Percentiles rank a stretch among this genome's conserved stretches.
Conservation (phyloP, 2,888 invertebrate species). For the Auanema freiburgensis region DNA sequence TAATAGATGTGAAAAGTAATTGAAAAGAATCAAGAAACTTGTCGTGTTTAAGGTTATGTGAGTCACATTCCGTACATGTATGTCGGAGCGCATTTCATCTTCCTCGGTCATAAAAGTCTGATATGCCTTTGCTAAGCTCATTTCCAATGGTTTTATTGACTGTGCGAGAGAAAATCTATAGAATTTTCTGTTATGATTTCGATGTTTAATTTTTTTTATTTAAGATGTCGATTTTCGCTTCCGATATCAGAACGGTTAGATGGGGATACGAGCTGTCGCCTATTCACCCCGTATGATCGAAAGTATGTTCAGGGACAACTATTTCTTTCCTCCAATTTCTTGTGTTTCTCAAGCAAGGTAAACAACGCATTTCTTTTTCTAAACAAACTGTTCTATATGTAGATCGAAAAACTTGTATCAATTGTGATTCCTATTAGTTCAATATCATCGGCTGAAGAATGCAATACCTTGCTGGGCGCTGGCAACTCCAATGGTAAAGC, state of each 20-base stretch:
- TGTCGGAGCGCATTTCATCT: too few species aligned
- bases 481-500: conserved; percentile 23
- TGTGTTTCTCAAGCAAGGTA: conserved; percentile 93
- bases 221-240: conserved; percentile 71
- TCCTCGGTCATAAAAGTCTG: too few species aligned
- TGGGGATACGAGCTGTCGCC: conserved; percentile 83
- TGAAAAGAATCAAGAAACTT: too few species aligned
- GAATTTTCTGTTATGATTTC: conserved; percentile 11
- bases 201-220: conserved; percentile 23
- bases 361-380: conserved; percentile 46
- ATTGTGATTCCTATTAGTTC: conserved; percentile 54
- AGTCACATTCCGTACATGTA: too few species aligned
- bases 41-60: too few species aligned
- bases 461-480: conserved; percentile 27
- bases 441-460: conserved; percentile 55
- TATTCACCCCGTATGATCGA: conserved; percentile 94
- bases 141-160: too few species aligned
- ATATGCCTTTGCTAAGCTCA: too few species aligned
- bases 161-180: neutral
- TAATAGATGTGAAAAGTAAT: too few species aligned
- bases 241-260: conserved; percentile 89
- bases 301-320: conserved; percentile 83
- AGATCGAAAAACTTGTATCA: conserved; percentile 56
- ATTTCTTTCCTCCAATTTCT: conserved; percentile 88
- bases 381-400: conserved; percentile 15